Evolutionary conservation across 2,797 vertebrate genomes (phyloP).

Genomic region (Intellagama lesueurii): DNA sequence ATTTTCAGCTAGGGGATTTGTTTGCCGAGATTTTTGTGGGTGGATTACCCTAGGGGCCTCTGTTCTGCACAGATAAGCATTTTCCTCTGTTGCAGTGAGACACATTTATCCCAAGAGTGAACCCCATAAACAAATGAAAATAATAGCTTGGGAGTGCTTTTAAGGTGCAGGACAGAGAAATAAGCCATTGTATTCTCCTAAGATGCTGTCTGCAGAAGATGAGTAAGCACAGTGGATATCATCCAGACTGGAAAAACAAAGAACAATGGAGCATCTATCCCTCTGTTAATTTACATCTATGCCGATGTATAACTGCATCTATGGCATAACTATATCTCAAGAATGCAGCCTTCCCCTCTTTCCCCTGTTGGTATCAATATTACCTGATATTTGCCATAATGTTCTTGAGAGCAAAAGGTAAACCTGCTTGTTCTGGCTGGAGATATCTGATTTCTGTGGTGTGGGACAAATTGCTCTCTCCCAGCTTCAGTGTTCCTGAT

Average conservation of each 20-base stretch:
- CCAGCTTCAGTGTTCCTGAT: too few species aligned
- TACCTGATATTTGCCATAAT: too few species aligned
- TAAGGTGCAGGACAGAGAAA: conserved; percentile 3
- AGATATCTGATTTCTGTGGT: too few species aligned
- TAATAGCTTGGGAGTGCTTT: not conserved
- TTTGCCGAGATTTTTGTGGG: not conserved
- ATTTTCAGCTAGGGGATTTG: not conserved
- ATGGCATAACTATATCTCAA: not conserved
- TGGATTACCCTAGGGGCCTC: not conserved
- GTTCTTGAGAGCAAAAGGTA: not conserved
- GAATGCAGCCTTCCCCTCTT: too few species aligned
- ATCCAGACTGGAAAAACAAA: not conserved
- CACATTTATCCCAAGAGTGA: not conserved
- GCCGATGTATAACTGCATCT: not conserved
- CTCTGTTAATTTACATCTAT: not conserved
- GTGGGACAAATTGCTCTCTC: too few species aligned
- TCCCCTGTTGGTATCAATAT: too few species aligned
- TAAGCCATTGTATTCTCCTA: not conserved
- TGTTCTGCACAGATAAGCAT: not conserved
- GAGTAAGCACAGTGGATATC: not conserved
- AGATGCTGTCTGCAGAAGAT: not conserved
- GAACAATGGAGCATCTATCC: not conserved
- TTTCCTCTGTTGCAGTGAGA: not conserved
- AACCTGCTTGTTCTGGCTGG: too few species aligned
- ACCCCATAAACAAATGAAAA: conserved; percentile 6